phyloP scores from a whole-genome alignment of 35 echinoderm and acorn worm species.

The Heliocidaris tuberculata region DNA sequence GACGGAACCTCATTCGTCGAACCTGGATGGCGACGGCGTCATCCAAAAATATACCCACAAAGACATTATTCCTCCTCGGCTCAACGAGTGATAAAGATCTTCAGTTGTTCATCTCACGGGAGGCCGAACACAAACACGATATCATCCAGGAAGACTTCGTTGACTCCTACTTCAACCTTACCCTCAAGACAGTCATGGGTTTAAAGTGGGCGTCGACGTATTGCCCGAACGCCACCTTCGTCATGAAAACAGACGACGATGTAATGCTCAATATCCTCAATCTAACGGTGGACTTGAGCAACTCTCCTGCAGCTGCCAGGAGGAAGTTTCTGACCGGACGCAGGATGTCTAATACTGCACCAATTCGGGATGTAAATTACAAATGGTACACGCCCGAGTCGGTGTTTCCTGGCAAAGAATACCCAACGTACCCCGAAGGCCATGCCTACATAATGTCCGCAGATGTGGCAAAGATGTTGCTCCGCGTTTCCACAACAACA shows the following conservation, averaged over 20 bases:
- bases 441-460: conserved; percentile 61
- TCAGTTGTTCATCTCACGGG: conserved; percentile 36
- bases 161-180: conserved; percentile 85
- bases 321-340: conserved; percentile 50
- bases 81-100: background rate
- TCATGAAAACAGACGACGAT: conserved; percentile 90
- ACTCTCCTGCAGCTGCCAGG: background rate
- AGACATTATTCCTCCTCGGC: conserved; percentile 49
- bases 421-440: conserved; percentile 50
- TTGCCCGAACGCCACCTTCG: conserved; percentile 65
- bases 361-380: conserved; percentile 52
- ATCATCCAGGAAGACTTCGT: conserved; percentile 83
- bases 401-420: conserved; percentile 54
- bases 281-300: conserved; percentile 41
- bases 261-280: conserved; percentile 66
- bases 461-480: conserved; percentile 32
- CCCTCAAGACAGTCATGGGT: conserved; percentile 86
- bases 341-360: conserved; percentile 27
- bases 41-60: background rate
- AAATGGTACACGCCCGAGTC: conserved; percentile 84
- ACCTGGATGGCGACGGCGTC: background rate
- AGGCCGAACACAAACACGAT: conserved; percentile 57
- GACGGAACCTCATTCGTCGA: background rate
- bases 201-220: conserved; percentile 76
- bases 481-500: conserved; percentile 19